Percentiles rank a stretch among this genome's conserved stretches.
Evolutionary conservation across 2,113 vertebrate genomes (phyloP).

Genomic region (Hystrix cristata): DNA sequence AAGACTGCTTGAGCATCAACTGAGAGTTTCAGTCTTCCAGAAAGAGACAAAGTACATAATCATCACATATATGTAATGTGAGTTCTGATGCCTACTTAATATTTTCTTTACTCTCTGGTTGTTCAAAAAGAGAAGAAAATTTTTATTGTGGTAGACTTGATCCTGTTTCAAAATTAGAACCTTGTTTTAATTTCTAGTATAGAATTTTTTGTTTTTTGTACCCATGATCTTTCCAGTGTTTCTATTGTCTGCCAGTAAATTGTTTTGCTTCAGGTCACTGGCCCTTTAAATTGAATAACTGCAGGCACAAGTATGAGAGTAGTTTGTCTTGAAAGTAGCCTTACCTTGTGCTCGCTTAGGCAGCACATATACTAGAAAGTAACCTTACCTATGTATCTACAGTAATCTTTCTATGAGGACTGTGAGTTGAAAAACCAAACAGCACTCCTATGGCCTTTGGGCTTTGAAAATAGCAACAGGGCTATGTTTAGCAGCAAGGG

Average conservation of each 20-base stretch:
- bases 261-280: constrained; percentile 53
- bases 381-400: background rate
- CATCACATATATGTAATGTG: background rate
- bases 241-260: background rate
- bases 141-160: background rate
- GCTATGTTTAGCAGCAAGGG: background rate
- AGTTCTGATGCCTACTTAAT: background rate
- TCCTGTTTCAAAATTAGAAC: background rate
- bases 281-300: constrained; percentile 59
- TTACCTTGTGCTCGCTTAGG: background rate
- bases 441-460: background rate
- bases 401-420: constrained; percentile 25
- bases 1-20: background rate
- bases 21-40: background rate
- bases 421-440: background rate
- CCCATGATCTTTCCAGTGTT: constrained; percentile 6
- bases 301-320: background rate
- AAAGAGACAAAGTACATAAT: constrained; percentile 18
- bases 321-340: constrained; percentile 12
- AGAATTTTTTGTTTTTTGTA: background rate
- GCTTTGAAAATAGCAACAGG: background rate
- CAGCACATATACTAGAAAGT: background rate
- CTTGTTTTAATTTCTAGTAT: constrained; percentile 15
- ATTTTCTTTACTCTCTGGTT: background rate
- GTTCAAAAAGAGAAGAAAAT: background rate